Base-by-base conservation (phyloP, 2,113 vertebrate species). In the Xiphophorus maculatus region DNA sequence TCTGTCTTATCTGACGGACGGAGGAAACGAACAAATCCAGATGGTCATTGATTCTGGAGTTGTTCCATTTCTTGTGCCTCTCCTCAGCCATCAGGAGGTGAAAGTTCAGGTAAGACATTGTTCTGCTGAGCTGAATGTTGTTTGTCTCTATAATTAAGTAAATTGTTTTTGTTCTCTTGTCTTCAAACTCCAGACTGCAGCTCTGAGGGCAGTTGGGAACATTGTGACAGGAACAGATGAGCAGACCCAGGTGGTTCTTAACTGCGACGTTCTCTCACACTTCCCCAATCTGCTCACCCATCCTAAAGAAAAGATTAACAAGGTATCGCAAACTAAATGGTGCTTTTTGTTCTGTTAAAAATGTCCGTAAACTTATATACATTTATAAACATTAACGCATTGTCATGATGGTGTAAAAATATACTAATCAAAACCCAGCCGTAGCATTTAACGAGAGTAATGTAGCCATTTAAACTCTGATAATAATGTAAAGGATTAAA, bases 31-130 rank as follows among this genome's bases (percentile, higher is more conserved):
- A 77, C 98, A 99, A 91, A 99, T 99, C 94, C 98, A 99, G 91
- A 99, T 99, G 98, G 98, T 99, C 84, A 99, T 99, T 79, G 98
- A 99, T 92, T 99, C 98, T 5, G 97, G 97, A 79, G 98, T 99
- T 64, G 98, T 99, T 82, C 98, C 97, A 33, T 98, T 97, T 93
- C 95, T 99, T 71, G 98, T 99, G 82, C 98, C 98, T 76, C 97
- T 99, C 87, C 96, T 99, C 90, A 99, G 98, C 91, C 97, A 99
- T 77, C 97, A 99, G 92, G 98, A 99, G 93, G 98, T 99, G 71
- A 99, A 99, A 97, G 98, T 99, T 95, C 98, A 99, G 95, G 98
- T 98, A 25, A 82, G 82, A 48, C 17, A 63, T 48, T 71, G 19
- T 63, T 60, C 58, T 7, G 14, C 14, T 19, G n/a, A 28, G 3